Percentiles rank a stretch among this genome's conserved stretches.
phyloP scores from a whole-genome alignment of 2,113 vertebrate genomes.

The Beaufortia kweichowensis region DNA sequence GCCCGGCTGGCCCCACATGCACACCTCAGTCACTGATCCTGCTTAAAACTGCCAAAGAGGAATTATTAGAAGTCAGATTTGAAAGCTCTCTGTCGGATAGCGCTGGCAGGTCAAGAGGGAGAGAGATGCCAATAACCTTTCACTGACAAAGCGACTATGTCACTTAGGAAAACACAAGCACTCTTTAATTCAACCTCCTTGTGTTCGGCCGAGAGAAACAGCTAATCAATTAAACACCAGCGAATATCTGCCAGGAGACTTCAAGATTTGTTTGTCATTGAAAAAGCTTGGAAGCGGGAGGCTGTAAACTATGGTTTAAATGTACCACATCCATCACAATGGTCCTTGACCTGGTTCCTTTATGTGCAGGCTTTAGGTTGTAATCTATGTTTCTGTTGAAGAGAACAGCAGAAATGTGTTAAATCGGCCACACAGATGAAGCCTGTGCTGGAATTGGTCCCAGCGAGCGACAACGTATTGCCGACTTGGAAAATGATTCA shows the following conservation, averaged over 20 bases:
- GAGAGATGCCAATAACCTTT: conserved; percentile 55
- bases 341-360: conserved; percentile 48
- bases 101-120: not conserved
- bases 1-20: not conserved
- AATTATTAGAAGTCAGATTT: conserved; percentile 49
- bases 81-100: no score
- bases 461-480: not conserved
- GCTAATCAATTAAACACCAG: conserved; percentile 53
- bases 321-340: conserved; percentile 39
- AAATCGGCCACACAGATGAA: conserved; percentile 24
- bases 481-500: not conserved
- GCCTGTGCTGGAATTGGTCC: conserved; percentile 13
- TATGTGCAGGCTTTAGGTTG: conserved; percentile 22
- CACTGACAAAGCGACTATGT: conserved; percentile 51
- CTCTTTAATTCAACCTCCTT: conserved; percentile 54
- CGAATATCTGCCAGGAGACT: conserved; percentile 46
- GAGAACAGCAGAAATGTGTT: conserved; percentile 33
- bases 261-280: conserved; percentile 51
- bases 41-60: conserved; percentile 32
- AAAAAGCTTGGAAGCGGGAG: conserved; percentile 38
- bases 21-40: conserved; percentile 15
- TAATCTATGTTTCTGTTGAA: conserved; percentile 32
- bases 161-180: conserved; percentile 47
- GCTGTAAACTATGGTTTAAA: conserved; percentile 48
- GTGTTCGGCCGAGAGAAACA: conserved; percentile 29